Conservation (phyloP, 2,888 invertebrate genomes). For the Drosophila flavopinicola region DNA sequence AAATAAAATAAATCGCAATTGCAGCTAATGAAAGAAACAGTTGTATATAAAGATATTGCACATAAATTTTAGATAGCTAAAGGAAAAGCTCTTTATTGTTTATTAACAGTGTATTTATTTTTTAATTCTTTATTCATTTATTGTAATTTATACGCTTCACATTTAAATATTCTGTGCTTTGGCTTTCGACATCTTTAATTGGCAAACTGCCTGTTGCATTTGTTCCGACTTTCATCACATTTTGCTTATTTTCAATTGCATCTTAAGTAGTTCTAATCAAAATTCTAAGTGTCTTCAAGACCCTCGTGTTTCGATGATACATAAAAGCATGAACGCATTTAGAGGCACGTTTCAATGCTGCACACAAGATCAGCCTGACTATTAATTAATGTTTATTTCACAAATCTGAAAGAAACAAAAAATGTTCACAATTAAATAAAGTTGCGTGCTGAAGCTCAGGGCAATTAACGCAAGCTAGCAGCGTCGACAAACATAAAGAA, state of each 20-base stretch:
- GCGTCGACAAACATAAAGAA: conserved; percentile 16
- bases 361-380: conserved; percentile 14
- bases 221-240: no score
- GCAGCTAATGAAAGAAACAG: not conserved
- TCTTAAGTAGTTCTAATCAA: not conserved
- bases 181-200: no score
- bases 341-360: conserved; percentile 29
- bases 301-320: not conserved
- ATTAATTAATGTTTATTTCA: conserved; percentile 54
- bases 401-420: conserved; percentile 28
- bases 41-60: conserved; percentile 10
- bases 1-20: not conserved
- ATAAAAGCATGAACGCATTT: not conserved
- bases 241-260: not conserved
- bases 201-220: no score
- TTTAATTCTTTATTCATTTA: no score
- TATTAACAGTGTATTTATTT: no score
- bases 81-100: not conserved
- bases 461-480: conserved; percentile 59
- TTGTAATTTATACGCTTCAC: no score
- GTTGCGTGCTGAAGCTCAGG: conserved; percentile 60
- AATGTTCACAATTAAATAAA: conserved; percentile 54
- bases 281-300: not conserved
- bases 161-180: no score
- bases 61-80: conserved; percentile 1